Conservation (phyloP, 2,113 vertebrate species). For the Otolemur garnettii region DNA sequence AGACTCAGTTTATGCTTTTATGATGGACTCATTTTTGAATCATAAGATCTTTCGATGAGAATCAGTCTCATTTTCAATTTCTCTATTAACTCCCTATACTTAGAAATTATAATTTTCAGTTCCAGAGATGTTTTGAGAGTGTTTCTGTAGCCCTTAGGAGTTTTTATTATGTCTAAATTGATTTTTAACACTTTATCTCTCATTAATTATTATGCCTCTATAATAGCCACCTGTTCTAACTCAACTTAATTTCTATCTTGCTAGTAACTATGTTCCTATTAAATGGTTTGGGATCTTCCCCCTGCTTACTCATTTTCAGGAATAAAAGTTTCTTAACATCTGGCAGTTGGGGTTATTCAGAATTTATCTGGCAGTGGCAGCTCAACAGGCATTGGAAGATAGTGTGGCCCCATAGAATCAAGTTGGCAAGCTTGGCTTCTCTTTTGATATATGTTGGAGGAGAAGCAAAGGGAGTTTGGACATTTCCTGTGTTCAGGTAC, state of each 20-base stretch:
- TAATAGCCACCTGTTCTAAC: not conserved
- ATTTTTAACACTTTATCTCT: not conserved
- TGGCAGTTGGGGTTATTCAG: not conserved
- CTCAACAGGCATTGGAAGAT: not conserved
- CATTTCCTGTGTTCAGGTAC: not conserved
- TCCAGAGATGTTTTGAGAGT: not conserved
- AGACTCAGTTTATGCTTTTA: not conserved
- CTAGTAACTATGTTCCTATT: not conserved
- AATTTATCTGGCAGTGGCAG: not conserved
- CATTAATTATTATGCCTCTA: not conserved
- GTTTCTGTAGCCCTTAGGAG: not conserved
- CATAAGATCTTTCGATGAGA: not conserved
- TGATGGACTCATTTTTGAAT: not conserved
- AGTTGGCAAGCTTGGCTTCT: not conserved
- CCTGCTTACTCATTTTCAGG: not conserved
- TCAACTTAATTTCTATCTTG: constrained; percentile 8
- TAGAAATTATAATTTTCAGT: not conserved
- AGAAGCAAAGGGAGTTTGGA: not conserved
- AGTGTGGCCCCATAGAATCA: not conserved
- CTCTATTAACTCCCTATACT: not conserved
- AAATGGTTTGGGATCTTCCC: not conserved
- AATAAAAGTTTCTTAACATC: not conserved
- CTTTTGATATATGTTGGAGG: not conserved
- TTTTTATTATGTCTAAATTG: not conserved
- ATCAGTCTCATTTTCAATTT: not conserved